Evolutionary conservation across 2,888 invertebrate genomes (phyloP).

Genomic region (Toxonevra muliebris): DNA sequence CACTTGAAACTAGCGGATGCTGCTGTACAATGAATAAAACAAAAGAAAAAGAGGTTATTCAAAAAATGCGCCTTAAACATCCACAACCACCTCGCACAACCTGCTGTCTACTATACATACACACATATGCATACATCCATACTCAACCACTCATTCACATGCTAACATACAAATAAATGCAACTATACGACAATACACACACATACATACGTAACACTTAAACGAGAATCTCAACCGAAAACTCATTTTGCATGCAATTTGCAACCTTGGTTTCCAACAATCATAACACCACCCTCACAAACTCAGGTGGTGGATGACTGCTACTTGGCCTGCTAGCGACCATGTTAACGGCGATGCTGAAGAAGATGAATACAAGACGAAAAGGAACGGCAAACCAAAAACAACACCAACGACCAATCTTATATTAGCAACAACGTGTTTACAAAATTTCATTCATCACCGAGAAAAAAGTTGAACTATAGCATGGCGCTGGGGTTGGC

Average conservation of each 20-base stretch:
- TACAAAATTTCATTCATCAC: neutral
- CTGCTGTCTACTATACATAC: too few relatives aligned
- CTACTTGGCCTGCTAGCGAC: slow-evolving; percentile 8
- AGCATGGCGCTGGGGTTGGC: neutral
- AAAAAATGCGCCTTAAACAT: neutral
- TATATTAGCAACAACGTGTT: neutral
- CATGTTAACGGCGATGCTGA: slow-evolving; percentile 14
- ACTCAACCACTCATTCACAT: neutral
- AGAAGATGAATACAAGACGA: neutral
- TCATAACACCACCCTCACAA: neutral
- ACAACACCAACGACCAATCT: too few relatives aligned
- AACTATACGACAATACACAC: neutral
- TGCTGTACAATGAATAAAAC: too few relatives aligned
- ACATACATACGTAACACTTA: neutral
- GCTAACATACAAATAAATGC: neutral
- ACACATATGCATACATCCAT: neutral
- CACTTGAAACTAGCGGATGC: too few relatives aligned
- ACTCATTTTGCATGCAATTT: slow-evolving; percentile 50
- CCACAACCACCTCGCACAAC: neutral
- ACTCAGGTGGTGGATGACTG: too few relatives aligned
- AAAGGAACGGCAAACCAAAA: neutral
- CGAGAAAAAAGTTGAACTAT: neutral
- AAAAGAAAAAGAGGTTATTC: too few relatives aligned
- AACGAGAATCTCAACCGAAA: slow-evolving; percentile 44
- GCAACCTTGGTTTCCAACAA: slow-evolving; percentile 46